Conservation (phyloP, 2,113 vertebrate species). For the Pangasianodon gigas region DNA sequence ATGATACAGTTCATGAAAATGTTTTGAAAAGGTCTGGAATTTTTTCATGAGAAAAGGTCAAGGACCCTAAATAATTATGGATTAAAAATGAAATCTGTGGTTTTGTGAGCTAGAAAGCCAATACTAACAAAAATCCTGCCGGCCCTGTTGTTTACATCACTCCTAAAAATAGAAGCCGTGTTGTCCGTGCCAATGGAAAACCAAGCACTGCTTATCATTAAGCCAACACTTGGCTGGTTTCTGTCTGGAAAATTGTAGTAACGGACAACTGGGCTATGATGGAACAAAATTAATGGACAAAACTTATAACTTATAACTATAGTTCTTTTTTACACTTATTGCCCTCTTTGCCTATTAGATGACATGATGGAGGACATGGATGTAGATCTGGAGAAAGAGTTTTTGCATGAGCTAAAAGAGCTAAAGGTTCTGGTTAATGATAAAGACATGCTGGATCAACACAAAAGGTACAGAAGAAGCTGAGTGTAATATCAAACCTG, state of each 20-base stretch:
- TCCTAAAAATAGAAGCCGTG: slow-evolving; percentile 14
- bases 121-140: slow-evolving; percentile 14
- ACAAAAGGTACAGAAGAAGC: slow-evolving; percentile 78
- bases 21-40: not conserved
- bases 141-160: slow-evolving; percentile 10
- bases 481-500: not conserved
- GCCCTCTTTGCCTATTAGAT: slow-evolving; percentile 65
- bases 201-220: slow-evolving; percentile 31
- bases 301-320: too few species aligned
- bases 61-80: not conserved
- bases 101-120: not conserved
- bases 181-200: slow-evolving; percentile 26
- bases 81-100: not conserved
- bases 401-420: slow-evolving; percentile 89
- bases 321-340: not conserved
- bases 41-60: too few species aligned
- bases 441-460: slow-evolving; percentile 88
- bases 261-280: slow-evolving; percentile 2
- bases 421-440: slow-evolving; percentile 85
- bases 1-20: not conserved
- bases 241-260: slow-evolving; percentile 29
- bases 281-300: slow-evolving; percentile 1
- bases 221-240: slow-evolving; percentile 20
- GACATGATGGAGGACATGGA: slow-evolving; percentile 87
- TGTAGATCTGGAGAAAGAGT: slow-evolving; percentile 87